Evolutionary conservation across 2,113 vertebrate species (phyloP), one percentile per base, ranked within the genome.

Genomic region (Anarrhichthys ocellatus): DNA sequence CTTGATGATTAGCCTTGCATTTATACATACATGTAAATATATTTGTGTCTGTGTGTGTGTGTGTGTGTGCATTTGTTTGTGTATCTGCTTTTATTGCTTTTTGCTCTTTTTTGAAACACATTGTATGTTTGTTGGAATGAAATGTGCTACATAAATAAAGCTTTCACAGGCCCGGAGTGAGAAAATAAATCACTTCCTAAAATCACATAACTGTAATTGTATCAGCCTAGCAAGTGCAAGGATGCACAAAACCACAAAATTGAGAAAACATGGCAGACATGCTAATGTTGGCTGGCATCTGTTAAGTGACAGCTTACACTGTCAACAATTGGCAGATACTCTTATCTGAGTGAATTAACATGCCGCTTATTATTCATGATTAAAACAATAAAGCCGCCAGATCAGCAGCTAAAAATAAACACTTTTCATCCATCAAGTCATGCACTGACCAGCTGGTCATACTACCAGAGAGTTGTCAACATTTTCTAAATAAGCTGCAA

Each of bases 301-400:
- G 68, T 76, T n/a, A 73, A 79, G 32, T 56, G 64, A 63, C 78
- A 61, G 40, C 63, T 66, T 34, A 74, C 58, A 54, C 64, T 32
- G 58, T 71, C 62, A 83, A 56, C 50, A 73, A 84, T 66, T 71
- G 44, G 24, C 50, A 69, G 29, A 56, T 29, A 13, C 66, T 73
- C 34, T 38, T 42, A 61, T 73, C 54, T 4, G n/a, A 65, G 27
- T 38, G 34, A 59, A 50, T 63, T 58, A 42, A 68, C 46, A 63
- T 20, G 15, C 24, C 17, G 18, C 46, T 73, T 34, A 27, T 34
- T 56, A 18, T 81, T 77, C 20, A 52, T 38, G 48, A 77, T 65
- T 61, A 69, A 17, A 73, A 38, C 54, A 56, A 48, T 38, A 18
- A 46, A 64, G 40, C 18, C 40, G 17, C 44, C 27, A 67, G 13